phyloP scores from a whole-genome alignment of 2,113 vertebrate species.

The Dolichotis patagonum region DNA sequence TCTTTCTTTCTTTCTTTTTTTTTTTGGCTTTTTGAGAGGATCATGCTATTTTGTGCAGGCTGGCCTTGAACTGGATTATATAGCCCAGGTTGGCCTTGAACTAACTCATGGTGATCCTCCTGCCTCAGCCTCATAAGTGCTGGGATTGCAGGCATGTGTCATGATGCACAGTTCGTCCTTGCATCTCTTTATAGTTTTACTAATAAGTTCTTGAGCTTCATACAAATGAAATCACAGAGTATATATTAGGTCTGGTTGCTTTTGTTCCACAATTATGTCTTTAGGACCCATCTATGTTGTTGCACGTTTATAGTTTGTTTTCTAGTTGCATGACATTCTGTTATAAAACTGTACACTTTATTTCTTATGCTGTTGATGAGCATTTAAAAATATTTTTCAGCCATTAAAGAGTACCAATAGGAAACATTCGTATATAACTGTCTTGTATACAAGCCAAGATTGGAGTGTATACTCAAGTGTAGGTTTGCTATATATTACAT shows the following conservation, averaged over 20 bases:
- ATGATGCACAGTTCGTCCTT: background rate
- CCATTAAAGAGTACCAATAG: background rate
- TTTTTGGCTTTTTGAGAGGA: background rate
- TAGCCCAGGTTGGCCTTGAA: too few species aligned
- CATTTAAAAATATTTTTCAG: conserved; percentile 11
- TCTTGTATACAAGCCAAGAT: conserved; percentile 13
- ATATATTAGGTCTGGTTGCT: conserved; percentile 25
- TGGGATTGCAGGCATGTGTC: background rate
- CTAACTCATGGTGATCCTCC: background rate
- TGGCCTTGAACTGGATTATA: background rate
- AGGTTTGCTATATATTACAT: conserved; percentile 16
- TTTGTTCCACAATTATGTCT: conserved; percentile 42
- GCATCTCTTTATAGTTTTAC: conserved; percentile 5
- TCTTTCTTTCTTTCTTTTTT: too few species aligned
- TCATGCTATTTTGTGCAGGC: background rate
- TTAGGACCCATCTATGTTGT: conserved; percentile 23
- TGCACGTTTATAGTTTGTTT: conserved; percentile 39
- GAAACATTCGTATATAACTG: background rate
- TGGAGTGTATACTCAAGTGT: conserved; percentile 33
- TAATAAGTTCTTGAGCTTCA: conserved; percentile 47
- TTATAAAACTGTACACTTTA: conserved; percentile 28
- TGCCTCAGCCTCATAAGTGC: background rate
- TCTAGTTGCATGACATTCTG: conserved; percentile 17
- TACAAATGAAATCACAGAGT: conserved; percentile 15
- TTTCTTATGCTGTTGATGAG: background rate